phyloP scores from a whole-genome alignment of 2,797 vertebrate species.

The Prunella strophiata region DNA sequence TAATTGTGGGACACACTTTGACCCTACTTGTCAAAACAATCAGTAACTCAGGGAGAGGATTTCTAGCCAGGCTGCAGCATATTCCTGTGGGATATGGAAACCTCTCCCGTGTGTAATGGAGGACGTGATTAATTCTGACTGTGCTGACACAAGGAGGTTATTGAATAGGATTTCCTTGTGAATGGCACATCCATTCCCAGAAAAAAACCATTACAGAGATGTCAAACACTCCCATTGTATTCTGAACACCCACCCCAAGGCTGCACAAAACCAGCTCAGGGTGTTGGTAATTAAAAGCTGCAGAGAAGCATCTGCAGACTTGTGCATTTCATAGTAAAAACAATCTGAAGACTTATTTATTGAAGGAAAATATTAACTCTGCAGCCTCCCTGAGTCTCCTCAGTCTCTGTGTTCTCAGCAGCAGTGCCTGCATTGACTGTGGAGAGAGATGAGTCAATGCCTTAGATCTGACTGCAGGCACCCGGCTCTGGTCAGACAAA shows the following conservation, averaged over 20 bases:
- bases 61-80: background rate
- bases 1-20: slow-evolving; percentile 2
- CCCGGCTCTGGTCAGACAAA: background rate
- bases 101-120: slow-evolving; percentile 15
- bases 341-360: background rate
- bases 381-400: background rate
- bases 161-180: slow-evolving; percentile 34
- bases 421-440: background rate
- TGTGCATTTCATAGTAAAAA: background rate
- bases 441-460: background rate
- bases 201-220: background rate
- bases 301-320: background rate
- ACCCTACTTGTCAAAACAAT: slow-evolving; percentile 42
- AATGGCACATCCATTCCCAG: slow-evolving; percentile 3
- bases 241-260: background rate
- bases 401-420: background rate
- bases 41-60: background rate
- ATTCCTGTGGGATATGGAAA: slow-evolving; percentile 38
- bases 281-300: background rate
- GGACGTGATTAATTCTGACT: slow-evolving; percentile 56
- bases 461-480: background rate
- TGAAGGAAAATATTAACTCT: background rate
- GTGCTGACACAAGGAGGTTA: slow-evolving; percentile 40
- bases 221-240: background rate
- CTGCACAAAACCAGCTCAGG: background rate